Conservation (phyloP, 2,797 vertebrate genomes). For the Pipistrellus kuhlii region DNA sequence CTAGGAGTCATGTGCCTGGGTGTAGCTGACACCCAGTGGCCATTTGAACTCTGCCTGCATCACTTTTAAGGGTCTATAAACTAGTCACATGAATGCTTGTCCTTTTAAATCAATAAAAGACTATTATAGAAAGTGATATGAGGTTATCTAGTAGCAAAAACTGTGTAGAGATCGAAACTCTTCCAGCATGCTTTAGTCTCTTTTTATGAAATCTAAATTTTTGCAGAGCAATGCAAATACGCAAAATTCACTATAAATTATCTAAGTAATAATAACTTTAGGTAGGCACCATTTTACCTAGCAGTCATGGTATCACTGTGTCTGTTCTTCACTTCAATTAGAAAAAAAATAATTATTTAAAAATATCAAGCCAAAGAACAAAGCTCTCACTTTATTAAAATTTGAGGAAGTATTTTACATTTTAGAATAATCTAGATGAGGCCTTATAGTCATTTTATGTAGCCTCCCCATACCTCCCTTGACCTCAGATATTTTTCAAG, state of each 20-base stretch:
- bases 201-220: constrained; percentile 32
- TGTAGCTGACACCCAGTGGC: neutral
- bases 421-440: neutral
- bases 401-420: neutral
- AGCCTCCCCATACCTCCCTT: neutral
- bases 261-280: constrained; percentile 12
- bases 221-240: constrained; percentile 34
- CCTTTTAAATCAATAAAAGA: constrained; percentile 38
- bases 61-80: neutral
- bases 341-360: neutral
- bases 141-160: constrained; percentile 12
- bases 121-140: neutral
- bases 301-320: neutral
- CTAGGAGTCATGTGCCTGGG: neutral
- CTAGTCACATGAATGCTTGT: neutral
- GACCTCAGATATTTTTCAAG: neutral
- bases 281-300: neutral
- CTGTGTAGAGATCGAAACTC: neutral
- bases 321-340: neutral
- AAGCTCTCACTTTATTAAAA: neutral
- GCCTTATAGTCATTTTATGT: neutral
- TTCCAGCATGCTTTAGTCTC: neutral
- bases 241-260: constrained; percentile 19
- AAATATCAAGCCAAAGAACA: constrained; percentile 3
- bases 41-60: neutral